phyloP scores from a whole-genome alignment of 2,888 invertebrate species.

The Xestia xanthographa region DNA sequence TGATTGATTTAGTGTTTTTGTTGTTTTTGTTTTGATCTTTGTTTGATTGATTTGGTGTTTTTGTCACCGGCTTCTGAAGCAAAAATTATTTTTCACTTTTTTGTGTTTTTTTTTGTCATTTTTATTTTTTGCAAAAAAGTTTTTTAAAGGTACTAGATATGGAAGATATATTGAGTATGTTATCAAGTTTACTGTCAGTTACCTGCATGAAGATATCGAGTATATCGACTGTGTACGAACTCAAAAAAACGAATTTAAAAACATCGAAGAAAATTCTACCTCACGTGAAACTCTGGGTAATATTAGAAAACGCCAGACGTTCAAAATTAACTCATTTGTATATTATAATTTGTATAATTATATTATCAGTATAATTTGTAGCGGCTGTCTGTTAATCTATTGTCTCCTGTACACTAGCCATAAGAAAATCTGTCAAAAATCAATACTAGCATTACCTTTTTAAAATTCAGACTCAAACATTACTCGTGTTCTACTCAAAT shows the following conservation, averaged over 20 bases:
- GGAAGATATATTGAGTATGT: background rate
- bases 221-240: background rate
- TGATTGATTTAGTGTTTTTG: too few relatives aligned
- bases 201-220: too few relatives aligned
- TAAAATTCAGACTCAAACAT: slow-evolving; percentile 17
- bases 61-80: too few relatives aligned
- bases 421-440: slow-evolving; percentile 22
- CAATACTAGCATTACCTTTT: slow-evolving; percentile 9
- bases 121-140: too few relatives aligned
- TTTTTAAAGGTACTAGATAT: too few relatives aligned
- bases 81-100: too few relatives aligned
- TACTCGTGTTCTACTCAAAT: slow-evolving; percentile 18
- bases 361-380: too few relatives aligned
- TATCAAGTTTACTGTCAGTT: background rate
- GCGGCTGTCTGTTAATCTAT: background rate
- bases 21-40: too few relatives aligned
- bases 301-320: background rate
- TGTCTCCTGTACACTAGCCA: background rate
- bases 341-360: too few relatives aligned
- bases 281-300: background rate
- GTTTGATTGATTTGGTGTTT: too few relatives aligned
- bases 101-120: too few relatives aligned
- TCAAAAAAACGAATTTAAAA: background rate
- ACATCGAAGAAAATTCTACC: background rate
- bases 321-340: background rate